Evolutionary conservation across 2,797 vertebrate genomes (phyloP).

Genomic region (Spizella passerina): DNA sequence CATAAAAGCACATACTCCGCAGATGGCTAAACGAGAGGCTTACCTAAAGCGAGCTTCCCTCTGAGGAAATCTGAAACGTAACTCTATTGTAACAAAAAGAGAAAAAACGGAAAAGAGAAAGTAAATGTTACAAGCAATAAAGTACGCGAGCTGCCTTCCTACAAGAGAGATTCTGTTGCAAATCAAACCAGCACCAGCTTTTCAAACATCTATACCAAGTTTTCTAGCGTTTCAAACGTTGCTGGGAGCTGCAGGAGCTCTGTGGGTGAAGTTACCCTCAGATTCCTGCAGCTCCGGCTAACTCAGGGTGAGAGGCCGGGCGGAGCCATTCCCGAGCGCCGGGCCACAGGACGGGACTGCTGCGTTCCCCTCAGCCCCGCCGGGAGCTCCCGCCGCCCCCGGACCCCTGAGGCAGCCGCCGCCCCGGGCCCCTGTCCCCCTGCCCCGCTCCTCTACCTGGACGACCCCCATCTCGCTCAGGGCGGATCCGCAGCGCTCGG

Average conservation of each 20-base stretch:
- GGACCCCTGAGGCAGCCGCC: not conserved
- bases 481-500: too few relatives aligned
- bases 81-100: not conserved
- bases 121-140: not conserved
- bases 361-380: rapidly evolving
- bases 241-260: not conserved
- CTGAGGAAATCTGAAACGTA: not conserved
- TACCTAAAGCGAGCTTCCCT: not conserved
- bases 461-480: not conserved
- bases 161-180: not conserved
- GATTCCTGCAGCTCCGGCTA: rapidly evolving
- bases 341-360: rapidly evolving
- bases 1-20: rapidly evolving
- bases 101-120: not conserved
- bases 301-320: not conserved
- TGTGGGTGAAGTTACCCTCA: rapidly evolving
- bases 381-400: not conserved
- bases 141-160: not conserved
- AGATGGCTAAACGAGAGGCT: not conserved
- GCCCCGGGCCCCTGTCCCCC: not conserved
- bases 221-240: rapidly evolving
- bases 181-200: not conserved
- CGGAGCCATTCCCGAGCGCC: rapidly evolving
- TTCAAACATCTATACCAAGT: rapidly evolving
- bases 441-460: not conserved